phyloP scores from a whole-genome alignment of 2,113 vertebrate genomes.

The Mus spicilegus region DNA sequence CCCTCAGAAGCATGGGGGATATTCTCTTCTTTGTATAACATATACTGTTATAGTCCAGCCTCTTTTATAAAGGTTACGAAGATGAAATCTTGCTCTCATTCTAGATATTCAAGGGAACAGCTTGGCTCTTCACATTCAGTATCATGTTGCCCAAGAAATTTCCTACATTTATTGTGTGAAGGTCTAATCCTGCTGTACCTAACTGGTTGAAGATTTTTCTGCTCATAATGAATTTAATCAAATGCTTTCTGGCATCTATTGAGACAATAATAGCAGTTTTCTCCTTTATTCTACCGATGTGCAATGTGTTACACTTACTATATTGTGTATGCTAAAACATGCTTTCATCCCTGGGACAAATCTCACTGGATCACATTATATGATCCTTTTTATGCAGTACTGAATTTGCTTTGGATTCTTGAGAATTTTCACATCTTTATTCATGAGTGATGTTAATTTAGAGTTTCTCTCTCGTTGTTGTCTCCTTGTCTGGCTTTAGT shows the following conservation, averaged over 20 bases:
- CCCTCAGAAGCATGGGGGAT: background rate
- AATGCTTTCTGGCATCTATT: background rate
- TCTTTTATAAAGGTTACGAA: background rate
- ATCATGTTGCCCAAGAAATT: background rate
- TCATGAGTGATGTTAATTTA: background rate
- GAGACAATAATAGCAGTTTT: background rate
- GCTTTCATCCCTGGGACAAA: background rate
- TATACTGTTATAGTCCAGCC: background rate
- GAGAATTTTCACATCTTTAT: background rate
- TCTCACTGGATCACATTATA: background rate
- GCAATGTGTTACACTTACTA: background rate
- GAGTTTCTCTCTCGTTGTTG: background rate
- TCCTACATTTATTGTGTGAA: background rate
- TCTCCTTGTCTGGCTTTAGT: background rate
- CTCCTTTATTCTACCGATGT: background rate
- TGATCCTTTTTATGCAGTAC: background rate
- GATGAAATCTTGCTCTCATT: background rate
- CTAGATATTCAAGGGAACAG: background rate
- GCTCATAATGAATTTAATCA: background rate
- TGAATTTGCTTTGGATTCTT: background rate
- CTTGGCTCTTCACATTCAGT: background rate
- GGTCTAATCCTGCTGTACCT: background rate
- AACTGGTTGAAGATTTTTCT: background rate
- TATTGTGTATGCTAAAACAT: background rate
- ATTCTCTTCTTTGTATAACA: background rate